Evolutionary conservation across 1,140 invertebrate species (phyloP).

Genomic region (Drosophila nigromelanica): DNA sequence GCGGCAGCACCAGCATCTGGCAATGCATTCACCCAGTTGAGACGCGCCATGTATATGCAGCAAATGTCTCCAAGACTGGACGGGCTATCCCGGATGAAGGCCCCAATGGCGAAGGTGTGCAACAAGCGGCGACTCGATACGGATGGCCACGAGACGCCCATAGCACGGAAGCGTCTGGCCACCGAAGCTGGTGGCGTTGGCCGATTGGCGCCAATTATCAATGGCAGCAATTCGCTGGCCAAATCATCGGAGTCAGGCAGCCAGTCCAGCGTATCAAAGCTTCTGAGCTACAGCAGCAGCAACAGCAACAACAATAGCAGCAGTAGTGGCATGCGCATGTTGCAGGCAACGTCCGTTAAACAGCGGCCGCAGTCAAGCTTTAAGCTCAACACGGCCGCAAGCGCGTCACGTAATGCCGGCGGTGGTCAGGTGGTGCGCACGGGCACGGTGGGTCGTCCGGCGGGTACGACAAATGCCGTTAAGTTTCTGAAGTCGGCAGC

Average conservation of each 20-base stretch:
- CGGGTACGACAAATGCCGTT: not conserved
- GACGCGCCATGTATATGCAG: conserved; percentile 48
- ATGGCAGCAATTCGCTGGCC: conserved; percentile 40
- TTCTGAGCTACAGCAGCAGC: not conserved
- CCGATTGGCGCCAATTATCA: conserved; percentile 37
- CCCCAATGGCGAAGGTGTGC: not conserved
- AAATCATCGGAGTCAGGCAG: conserved; percentile 21
- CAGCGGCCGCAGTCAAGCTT: not conserved
- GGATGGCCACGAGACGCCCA: conserved; percentile 34
- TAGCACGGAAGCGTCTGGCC: conserved; percentile 58
- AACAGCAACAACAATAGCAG: conserved; percentile 1
- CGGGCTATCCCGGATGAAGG: conserved; percentile 22
- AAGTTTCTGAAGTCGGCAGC: conserved; percentile 23
- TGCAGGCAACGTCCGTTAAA: conserved; percentile 16
- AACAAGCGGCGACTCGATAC: conserved; percentile 59
- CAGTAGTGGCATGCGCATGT: conserved; percentile 15
- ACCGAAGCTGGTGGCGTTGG: conserved; percentile 11
- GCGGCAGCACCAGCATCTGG: not conserved
- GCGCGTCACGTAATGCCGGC: not conserved
- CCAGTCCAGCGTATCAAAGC: too few relatives aligned
- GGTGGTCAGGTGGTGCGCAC: not conserved
- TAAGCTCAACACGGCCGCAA: conserved; percentile 5
- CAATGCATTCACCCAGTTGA: not conserved
- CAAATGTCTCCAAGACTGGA: conserved; percentile 60
- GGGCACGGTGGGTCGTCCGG: not conserved